A percentile compares a stretch with the other conserved stretches of the same genome.
phyloP scores from a whole-genome alignment of 2,888 invertebrate genomes.

The Leptodirus hochenwartii region DNA sequence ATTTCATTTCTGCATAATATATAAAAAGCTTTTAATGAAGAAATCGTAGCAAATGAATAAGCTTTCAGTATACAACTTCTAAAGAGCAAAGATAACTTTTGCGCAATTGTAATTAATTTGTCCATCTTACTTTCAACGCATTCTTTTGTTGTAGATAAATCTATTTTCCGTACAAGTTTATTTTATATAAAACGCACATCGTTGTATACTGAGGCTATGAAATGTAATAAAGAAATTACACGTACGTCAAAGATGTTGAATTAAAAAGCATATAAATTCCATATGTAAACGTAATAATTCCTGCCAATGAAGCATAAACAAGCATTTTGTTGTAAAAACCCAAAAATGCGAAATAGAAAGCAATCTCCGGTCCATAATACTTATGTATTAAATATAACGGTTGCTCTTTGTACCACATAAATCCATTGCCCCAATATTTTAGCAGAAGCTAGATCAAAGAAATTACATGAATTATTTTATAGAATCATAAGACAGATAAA shows the following conservation, averaged over 20 bases:
- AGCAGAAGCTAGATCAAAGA: slow-evolving; percentile 24
- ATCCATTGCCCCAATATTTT: slow-evolving; percentile 36
- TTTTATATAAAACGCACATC: too few species aligned
- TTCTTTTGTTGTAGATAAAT: too few species aligned
- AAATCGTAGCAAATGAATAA: too few species aligned
- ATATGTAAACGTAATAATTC: slow-evolving; percentile 18
- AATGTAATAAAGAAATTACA: too few species aligned
- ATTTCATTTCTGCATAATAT: slow-evolving; percentile 18
- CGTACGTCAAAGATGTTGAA: too few species aligned
- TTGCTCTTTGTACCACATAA: slow-evolving; percentile 36
- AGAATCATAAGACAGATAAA: not conserved
- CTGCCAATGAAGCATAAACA: slow-evolving; percentile 28
- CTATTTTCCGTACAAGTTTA: too few species aligned
- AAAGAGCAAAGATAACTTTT: too few species aligned
- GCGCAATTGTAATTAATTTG: not conserved
- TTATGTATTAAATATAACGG: slow-evolving; percentile 37
- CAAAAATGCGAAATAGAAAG: slow-evolving; percentile 36
- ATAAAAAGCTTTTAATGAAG: too few species aligned
- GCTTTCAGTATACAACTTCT: too few species aligned
- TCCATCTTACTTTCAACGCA: not conserved
- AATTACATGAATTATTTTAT: not conserved
- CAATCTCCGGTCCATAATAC: slow-evolving; percentile 36
- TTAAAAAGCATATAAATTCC: too few species aligned
- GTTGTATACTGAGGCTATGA: too few species aligned
- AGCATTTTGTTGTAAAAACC: slow-evolving; percentile 35